A percentile compares a stretch with the other conserved stretches of the same genome.
Evolutionary conservation across 2,888 invertebrate species (phyloP).

Genomic region (Cepaea hortensis): DNA sequence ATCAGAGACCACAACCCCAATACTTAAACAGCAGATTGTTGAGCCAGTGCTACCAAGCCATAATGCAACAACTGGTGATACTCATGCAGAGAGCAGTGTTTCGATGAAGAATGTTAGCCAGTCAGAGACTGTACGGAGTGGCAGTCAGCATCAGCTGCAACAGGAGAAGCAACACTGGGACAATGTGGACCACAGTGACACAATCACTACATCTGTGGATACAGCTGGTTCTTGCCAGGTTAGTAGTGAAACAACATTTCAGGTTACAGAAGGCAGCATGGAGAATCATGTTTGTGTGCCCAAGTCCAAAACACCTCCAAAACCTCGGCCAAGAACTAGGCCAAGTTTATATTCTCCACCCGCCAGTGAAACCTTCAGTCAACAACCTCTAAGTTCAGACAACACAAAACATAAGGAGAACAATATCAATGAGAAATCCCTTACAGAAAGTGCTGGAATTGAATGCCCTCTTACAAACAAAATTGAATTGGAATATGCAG

Average conservation of each 20-base stretch:
- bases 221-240: no score
- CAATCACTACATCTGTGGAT: neutral
- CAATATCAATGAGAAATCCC: neutral
- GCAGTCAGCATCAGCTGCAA: neutral
- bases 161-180: neutral
- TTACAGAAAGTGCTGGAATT: neutral
- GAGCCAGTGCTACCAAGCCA: neutral
- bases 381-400: neutral
- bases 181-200: neutral
- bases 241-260: neutral
- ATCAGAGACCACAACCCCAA: neutral
- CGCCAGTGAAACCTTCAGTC: conserved; percentile 26
- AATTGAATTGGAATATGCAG: conserved; percentile 33
- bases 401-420: neutral
- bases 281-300: neutral
- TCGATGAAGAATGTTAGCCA: neutral
- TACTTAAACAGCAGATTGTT: neutral
- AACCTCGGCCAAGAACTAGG: conserved; percentile 53
- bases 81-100: neutral
- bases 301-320: conserved; percentile 47
- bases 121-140: no score
- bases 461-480: neutral
- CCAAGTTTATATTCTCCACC: conserved; percentile 36
- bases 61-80: neutral
- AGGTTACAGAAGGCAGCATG: neutral